Conservation (phyloP, 2,888 invertebrate genomes). For the Agelastica alni region DNA sequence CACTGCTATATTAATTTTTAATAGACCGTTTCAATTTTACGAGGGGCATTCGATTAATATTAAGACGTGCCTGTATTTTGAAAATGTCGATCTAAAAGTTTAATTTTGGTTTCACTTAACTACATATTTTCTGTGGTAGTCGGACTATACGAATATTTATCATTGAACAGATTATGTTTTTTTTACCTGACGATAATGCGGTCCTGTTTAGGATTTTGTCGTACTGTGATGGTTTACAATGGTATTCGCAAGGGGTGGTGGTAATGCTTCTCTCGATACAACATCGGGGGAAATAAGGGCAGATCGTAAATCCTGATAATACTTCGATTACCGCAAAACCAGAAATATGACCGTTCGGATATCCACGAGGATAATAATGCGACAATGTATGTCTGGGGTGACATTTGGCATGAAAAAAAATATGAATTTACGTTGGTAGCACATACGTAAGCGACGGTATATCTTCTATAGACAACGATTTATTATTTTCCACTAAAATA, state of each 20-base stretch:
- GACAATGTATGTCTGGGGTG: slow-evolving; percentile 19
- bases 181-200: not conserved
- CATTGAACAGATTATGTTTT: too few species aligned
- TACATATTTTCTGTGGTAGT: too few species aligned
- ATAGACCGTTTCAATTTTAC: too few species aligned
- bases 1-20: too few species aligned
- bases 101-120: too few species aligned
- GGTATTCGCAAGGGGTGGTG: slow-evolving; percentile 25
- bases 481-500: too few species aligned
- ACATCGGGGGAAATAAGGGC: slow-evolving; percentile 15
- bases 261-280: slow-evolving; percentile 8
- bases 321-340: slow-evolving; percentile 26
- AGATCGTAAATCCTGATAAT: slow-evolving; percentile 30
- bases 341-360: slow-evolving; percentile 26
- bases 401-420: slow-evolving; percentile 2
- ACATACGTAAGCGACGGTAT: too few species aligned
- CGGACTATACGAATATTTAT: too few species aligned
- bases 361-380: slow-evolving; percentile 22
- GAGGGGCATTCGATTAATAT: too few species aligned
- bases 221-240: slow-evolving; percentile 22
- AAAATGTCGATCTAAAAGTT: too few species aligned
- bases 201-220: slow-evolving; percentile 1
- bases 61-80: too few species aligned
- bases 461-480: too few species aligned
- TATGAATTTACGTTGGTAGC: not conserved